Base-by-base conservation (phyloP, 2,113 vertebrate species). In the Sterna hirundo region DNA sequence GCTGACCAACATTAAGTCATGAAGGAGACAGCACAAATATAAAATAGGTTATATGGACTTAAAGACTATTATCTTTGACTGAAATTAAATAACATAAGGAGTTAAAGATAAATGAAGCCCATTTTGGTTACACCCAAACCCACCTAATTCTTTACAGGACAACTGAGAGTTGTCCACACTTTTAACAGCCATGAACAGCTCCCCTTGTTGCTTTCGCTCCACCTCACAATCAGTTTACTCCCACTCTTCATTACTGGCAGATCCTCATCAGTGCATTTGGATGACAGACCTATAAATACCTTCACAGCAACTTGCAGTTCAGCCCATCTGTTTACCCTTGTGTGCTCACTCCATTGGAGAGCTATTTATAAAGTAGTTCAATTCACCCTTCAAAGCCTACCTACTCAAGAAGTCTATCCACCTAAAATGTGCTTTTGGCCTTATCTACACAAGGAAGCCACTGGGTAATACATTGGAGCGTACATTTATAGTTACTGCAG, bases 401-500 rank as follows among this genome's bases (percentile, higher is more conserved):
- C 47, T 89, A 3, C 23, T 38, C 32, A 32, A 26, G 27, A 62
- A 25, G 7, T 74, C 77, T 70, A 14, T 58, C 65, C 47, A 40
- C 19, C 18, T n/a, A 64, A 85, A 75, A 55, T 0, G 0, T 29
- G 2, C 5, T 74, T 89, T 95, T 83, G 71, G 64, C 27, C 32
- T 75, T 46, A 44, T 18, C 26, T 57, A 58, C 49, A 6, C 13
- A 58, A 55, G 23, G 21, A 80, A 81, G 19, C 22, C 32, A 68
- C n/a, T 4, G 46, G 9, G 19, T 49, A 16, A 32, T 57, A 46
- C 0, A 0, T 46, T 36, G 55, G 51, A 81, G 15, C 0, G 0
- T 44, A 32, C 15, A 13, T n/a, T 44, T 77, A 21, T 3, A 52
- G 26, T 36, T 57, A 84, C 60, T 61, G 30, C 16, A 70, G 22